A percentile compares a stretch with the other conserved stretches of the same genome.
Evolutionary conservation across 2,888 invertebrate species (phyloP).

Genomic region (Girardia tigrina): DNA sequence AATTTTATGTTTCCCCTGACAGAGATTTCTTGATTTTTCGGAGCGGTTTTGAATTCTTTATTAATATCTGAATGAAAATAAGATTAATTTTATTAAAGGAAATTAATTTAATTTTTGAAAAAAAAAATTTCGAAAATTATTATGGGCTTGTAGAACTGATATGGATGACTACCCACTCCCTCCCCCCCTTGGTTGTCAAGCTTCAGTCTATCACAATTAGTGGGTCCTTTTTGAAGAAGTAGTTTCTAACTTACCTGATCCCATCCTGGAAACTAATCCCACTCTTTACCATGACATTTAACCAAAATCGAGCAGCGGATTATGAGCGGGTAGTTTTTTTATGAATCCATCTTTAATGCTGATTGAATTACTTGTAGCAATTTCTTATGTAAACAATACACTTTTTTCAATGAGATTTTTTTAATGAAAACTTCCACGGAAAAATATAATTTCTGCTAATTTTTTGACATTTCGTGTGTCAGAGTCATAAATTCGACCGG

Average conservation of each 20-base stretch:
- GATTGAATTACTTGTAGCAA: slow-evolving; percentile 19
- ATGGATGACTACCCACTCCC: too few relatives aligned
- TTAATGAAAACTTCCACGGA: neutral
- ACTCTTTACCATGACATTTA: slow-evolving; percentile 4
- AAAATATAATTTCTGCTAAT: slow-evolving; percentile 13
- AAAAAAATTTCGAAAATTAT: too few relatives aligned
- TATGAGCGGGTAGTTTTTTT: neutral
- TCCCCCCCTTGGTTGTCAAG: neutral
- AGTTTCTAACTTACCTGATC: neutral
- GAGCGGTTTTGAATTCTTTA: slow-evolving; percentile 10
- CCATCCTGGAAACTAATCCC: neutral
- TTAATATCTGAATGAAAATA: neutral
- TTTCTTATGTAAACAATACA: slow-evolving; percentile 12
- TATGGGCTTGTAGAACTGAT: too few relatives aligned
- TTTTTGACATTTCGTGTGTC: neutral
- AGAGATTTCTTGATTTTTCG: neutral
- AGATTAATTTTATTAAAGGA: neutral
- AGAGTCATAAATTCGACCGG: slow-evolving; percentile 13
- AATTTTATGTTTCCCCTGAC: neutral
- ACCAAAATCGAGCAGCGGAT: neutral
- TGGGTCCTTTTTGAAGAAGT: slow-evolving; percentile 2
- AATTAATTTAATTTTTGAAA: too few relatives aligned
- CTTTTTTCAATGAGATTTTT: neutral
- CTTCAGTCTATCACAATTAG: slow-evolving; percentile 16
- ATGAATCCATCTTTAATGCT: neutral